phyloP scores from a whole-genome alignment of 2,113 vertebrate species.

The Ailurus styani region DNA sequence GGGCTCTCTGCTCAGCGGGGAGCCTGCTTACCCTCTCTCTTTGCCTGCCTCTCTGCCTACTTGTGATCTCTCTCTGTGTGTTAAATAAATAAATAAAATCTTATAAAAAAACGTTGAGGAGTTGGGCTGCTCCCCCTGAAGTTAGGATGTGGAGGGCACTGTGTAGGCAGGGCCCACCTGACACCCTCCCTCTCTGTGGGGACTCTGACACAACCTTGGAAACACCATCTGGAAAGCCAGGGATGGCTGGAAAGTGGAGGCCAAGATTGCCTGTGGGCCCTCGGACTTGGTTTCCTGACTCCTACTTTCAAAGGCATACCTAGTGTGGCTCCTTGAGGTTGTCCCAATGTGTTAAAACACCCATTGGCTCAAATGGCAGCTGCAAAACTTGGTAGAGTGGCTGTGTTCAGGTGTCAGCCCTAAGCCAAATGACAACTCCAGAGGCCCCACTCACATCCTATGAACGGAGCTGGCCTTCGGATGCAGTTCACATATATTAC shows the following conservation, averaged over 20 bases:
- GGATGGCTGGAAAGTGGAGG: not conserved
- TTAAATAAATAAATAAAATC: too few species aligned
- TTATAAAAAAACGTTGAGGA: not conserved
- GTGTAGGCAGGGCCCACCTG: not conserved
- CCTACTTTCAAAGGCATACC: not conserved
- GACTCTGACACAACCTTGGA: not conserved
- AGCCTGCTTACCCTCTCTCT: too few species aligned
- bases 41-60: too few species aligned
- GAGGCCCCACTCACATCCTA: accelerated
- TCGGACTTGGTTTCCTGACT: not conserved
- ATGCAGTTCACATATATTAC: not conserved
- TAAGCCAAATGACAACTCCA: not conserved
- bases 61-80: too few species aligned
- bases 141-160: too few species aligned
- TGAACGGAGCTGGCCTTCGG: not conserved
- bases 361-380: not conserved
- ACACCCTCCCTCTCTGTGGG: not conserved
- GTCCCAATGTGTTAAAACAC: not conserved
- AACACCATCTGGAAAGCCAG: not conserved
- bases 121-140: not conserved
- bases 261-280: too few species aligned
- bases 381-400: not conserved
- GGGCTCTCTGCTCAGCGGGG: too few species aligned
- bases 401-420: not conserved
- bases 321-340: not conserved